These are phyloP conservation scores for Sebastes paucispinis DNA, from an alignment of 2,797 vertebrate genomes.

Conservation along the genomic window DNA sequence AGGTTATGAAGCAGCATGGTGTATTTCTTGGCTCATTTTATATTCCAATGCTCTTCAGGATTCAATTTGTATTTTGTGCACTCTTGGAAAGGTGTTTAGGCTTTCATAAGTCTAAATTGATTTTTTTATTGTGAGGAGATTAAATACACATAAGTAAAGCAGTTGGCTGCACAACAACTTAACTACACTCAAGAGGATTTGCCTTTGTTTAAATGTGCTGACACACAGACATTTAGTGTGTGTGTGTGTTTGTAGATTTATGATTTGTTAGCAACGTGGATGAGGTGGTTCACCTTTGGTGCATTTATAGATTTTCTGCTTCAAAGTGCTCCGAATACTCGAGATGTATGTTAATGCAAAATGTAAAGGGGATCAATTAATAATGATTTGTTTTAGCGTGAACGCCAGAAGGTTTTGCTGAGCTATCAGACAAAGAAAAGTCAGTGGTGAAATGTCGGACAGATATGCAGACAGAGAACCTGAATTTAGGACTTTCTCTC, in stretches of 20 bases:
- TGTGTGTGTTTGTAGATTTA: background rate
- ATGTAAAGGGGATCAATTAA: background rate
- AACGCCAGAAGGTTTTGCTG: background rate
- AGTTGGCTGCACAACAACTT: background rate
- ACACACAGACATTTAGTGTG: background rate
- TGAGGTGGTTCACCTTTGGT: background rate
- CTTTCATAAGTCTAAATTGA: background rate
- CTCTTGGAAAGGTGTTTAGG: background rate
- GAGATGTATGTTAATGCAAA: conserved; percentile 1
- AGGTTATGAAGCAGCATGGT: background rate
- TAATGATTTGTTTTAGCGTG: background rate
- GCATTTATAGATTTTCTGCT: background rate
- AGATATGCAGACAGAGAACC: background rate
- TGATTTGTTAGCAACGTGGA: background rate
- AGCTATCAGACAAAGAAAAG: background rate
- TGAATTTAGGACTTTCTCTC: background rate
- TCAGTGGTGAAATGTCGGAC: background rate
- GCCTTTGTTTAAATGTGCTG: background rate
- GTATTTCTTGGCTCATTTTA: background rate
- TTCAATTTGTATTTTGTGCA: background rate
- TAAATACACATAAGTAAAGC: background rate
- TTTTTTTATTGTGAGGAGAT: background rate
- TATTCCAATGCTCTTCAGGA: background rate
- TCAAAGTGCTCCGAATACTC: background rate
- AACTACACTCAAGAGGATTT: background rate